These are phyloP conservation scores for Spodoptera picta DNA, from an alignment of 2,888 invertebrate genomes.

Conservation along the genomic window DNA sequence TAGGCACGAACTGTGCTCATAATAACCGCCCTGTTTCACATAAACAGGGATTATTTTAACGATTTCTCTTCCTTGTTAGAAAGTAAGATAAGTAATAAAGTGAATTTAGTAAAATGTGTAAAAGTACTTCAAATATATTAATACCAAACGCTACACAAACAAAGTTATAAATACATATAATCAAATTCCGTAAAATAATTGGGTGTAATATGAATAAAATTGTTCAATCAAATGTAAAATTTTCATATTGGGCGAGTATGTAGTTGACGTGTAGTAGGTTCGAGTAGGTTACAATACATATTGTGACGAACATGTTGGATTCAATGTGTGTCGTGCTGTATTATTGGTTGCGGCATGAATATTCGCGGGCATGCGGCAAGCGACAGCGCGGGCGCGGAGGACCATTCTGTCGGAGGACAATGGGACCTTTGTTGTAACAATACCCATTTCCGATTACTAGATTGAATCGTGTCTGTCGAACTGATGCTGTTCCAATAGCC, in stretches of 20 bases:
- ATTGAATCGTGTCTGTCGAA: conserved; percentile 85
- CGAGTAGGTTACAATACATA: conserved; percentile 45
- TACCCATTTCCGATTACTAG: conserved; percentile 88
- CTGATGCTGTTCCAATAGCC: conserved; percentile 75
- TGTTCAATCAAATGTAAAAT: too few relatives aligned
- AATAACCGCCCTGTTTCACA: too few relatives aligned
- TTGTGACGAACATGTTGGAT: conserved; percentile 51
- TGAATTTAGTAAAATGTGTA: too few relatives aligned
- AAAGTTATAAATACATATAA: too few relatives aligned
- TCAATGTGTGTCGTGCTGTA: conserved; percentile 51
- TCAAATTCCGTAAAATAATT: too few relatives aligned
- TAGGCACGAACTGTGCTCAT: not conserved
- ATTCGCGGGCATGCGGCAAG: conserved; percentile 67
- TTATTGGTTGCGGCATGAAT: conserved; percentile 67
- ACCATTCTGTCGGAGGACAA: conserved; percentile 69
- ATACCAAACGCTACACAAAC: too few relatives aligned
- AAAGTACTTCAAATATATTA: too few relatives aligned
- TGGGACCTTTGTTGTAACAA: conserved; percentile 86
- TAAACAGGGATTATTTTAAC: too few relatives aligned
- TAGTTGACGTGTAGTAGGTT: conserved; percentile 23
- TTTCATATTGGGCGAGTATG: not conserved
- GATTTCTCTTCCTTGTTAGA: too few relatives aligned
- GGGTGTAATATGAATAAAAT: too few relatives aligned
- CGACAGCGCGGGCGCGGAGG: conserved; percentile 56
- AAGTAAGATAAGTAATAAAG: too few relatives aligned